Evolutionary conservation across 2,888 invertebrate genomes (phyloP), one percentile per base, ranked within the genome.

Genomic region (Eudemis profundana): DNA sequence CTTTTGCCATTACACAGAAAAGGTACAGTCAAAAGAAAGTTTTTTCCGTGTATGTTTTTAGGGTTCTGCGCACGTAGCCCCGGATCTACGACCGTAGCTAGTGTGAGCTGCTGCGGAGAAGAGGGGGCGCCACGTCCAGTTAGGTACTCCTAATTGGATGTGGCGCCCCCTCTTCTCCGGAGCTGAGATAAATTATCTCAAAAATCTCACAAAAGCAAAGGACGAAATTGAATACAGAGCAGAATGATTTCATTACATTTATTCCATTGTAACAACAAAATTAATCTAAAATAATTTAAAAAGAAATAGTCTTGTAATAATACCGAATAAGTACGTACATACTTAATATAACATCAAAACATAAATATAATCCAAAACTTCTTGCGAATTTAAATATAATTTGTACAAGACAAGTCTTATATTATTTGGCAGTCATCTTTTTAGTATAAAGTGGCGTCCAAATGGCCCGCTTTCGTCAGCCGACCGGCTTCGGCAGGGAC

Each of bases 381-480:
- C 63, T 62, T 61, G 66, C 67, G 42, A 68, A 67, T 56, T 42
- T 42, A 42, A 29, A 10, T 54, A 68, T 67, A 68, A 68, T 69
- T 69, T 70, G 64, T 72, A 68, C 70, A 69, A 66, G 68, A 67
- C 49, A 69, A 69, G 67, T 70, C 47, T 69, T 70, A 61, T 46
- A 63, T 63, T 29, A 64, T 71, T 71, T 71, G 72, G 72, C 72
- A 69, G 69, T 70, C 56, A 29, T 68, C 54, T 64, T 69, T 64
- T 68, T 36, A 27, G 46, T 53, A 49, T 2, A 44, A 40, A 21
- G 14, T 23, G 27, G 42, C 7, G 17, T 29, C 17, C n/a, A n/a
- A n/a, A n/a, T n/a, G n/a, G n/a, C n/a, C n/a, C n/a, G n/a, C n/a
- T n/a, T n/a, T n/a, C n/a, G n/a, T n/a, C n/a, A n/a, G n/a, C n/a